Evolutionary conservation across 2,888 invertebrate genomes (phyloP).

Genomic region (Agrotis puta): DNA sequence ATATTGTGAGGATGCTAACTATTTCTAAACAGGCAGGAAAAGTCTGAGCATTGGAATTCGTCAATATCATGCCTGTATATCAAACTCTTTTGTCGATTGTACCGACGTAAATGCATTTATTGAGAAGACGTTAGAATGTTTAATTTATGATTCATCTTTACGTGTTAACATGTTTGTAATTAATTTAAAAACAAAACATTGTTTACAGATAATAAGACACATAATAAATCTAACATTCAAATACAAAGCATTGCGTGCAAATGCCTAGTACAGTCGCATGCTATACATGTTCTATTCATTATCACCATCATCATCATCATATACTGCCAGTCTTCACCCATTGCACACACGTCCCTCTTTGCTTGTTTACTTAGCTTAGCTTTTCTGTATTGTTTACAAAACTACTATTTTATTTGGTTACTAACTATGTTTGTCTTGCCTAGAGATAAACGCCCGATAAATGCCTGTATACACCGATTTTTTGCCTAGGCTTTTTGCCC

Average conservation of each 20-base stretch:
- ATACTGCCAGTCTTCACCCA: no score
- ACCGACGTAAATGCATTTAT: conserved; percentile 7
- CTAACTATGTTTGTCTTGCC: no score
- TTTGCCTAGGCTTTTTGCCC: no score
- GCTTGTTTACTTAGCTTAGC: background rate
- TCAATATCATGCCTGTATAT: background rate
- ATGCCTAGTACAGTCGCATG: conserved; percentile 3
- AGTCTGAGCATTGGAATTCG: no score
- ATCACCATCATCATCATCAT: no score
- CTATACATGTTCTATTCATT: no score
- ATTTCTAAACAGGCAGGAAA: background rate
- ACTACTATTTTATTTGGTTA: no score
- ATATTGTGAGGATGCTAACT: background rate
- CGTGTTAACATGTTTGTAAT: background rate
- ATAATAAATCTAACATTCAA: conserved; percentile 10
- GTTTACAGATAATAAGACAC: conserved; percentile 5
- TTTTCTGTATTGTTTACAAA: background rate
- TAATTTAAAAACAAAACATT: conserved; percentile 21
- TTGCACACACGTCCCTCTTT: no score
- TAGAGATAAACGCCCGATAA: no score
- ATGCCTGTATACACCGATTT: no score
- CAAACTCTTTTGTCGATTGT: conserved; percentile 2
- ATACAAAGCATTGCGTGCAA: conserved; percentile 32
- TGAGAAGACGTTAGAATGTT: conserved; percentile 11
- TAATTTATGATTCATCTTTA: conserved; percentile 4